Percentiles rank a stretch among this genome's conserved stretches.
These are phyloP conservation scores for Pachliopta kotzebuea DNA, from an alignment of 2,888 invertebrate species.

Conservation along the genomic window DNA sequence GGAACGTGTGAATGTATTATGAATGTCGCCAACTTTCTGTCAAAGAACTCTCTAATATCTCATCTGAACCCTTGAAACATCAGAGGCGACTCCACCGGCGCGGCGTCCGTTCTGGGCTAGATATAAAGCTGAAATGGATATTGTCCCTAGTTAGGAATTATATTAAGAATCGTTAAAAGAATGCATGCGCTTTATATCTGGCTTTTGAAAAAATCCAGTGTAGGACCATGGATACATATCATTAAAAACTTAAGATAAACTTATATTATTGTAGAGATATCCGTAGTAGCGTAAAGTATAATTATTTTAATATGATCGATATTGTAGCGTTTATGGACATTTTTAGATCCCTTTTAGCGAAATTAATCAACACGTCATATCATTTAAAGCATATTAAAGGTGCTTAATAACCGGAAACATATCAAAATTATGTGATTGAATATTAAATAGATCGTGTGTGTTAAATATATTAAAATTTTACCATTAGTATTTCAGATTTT, in stretches of 20 bases:
- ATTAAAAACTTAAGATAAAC: constrained; percentile 55
- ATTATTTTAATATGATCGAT: constrained; percentile 77
- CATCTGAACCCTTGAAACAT: constrained; percentile 40
- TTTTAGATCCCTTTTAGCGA: constrained; percentile 64
- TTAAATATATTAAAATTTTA: constrained; percentile 47
- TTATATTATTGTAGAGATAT: constrained; percentile 64
- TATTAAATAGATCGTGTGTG: constrained; percentile 42
- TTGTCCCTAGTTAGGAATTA: constrained; percentile 47
- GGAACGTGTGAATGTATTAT: constrained; percentile 43
- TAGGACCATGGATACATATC: constrained; percentile 77
- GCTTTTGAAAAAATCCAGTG: constrained; percentile 75
- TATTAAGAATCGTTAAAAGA: constrained; percentile 68
- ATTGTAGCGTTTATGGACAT: constrained; percentile 69
- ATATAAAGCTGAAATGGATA: constrained; percentile 72
- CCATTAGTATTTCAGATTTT: constrained; percentile 36
- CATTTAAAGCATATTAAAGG: constrained; percentile 58
- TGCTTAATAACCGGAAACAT: constrained; percentile 71
- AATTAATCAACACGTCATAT: constrained; percentile 40
- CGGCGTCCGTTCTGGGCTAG: constrained; percentile 72
- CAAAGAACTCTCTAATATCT: constrained; percentile 37
- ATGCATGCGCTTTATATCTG: constrained; percentile 79
- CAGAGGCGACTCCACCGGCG: constrained; percentile 75
- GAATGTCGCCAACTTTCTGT: constrained; percentile 60
- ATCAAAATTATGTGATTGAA: constrained; percentile 76
- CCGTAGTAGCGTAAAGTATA: constrained; percentile 68